Evolutionary conservation across 2,797 vertebrate genomes (phyloP).

Genomic region (Catostomus latipinnis): DNA sequence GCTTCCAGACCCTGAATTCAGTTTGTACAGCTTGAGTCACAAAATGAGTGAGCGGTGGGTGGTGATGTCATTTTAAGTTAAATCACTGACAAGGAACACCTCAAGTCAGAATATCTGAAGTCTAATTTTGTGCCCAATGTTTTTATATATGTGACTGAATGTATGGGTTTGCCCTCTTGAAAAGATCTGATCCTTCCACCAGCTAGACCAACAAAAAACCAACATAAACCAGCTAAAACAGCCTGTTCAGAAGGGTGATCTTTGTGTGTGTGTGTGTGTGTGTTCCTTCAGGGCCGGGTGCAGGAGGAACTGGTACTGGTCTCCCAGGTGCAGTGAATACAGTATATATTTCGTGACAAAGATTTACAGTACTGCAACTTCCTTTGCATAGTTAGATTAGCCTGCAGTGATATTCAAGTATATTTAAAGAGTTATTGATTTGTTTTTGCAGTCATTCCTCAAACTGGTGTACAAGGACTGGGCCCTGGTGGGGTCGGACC

Average conservation of each 20-base stretch:
- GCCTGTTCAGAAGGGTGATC: no score
- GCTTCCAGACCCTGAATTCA: conserved; percentile 65
- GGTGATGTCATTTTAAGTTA: conserved; percentile 40
- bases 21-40: conserved; percentile 66
- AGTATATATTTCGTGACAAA: not conserved
- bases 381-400: not conserved
- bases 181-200: no score
- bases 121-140: not conserved
- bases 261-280: conserved; percentile 17
- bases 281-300: conserved; percentile 56
- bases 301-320: conserved; percentile 66
- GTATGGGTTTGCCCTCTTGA: not conserved
- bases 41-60: conserved; percentile 67
- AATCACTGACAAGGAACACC: not conserved
- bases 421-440: not conserved
- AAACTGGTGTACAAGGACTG: conserved; percentile 84
- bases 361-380: not conserved
- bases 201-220: no score
- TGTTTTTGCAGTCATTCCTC: conserved; percentile 79
- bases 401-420: not conserved
- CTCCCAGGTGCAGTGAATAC: conserved; percentile 52
- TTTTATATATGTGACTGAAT: not conserved
- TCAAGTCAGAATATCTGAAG: not conserved
- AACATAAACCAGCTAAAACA: no score
- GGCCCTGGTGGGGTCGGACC: conserved; percentile 79